Evolutionary conservation across 2,797 vertebrate species (phyloP), one percentile per base, ranked within the genome.

Genomic region (Prunella strophiata): DNA sequence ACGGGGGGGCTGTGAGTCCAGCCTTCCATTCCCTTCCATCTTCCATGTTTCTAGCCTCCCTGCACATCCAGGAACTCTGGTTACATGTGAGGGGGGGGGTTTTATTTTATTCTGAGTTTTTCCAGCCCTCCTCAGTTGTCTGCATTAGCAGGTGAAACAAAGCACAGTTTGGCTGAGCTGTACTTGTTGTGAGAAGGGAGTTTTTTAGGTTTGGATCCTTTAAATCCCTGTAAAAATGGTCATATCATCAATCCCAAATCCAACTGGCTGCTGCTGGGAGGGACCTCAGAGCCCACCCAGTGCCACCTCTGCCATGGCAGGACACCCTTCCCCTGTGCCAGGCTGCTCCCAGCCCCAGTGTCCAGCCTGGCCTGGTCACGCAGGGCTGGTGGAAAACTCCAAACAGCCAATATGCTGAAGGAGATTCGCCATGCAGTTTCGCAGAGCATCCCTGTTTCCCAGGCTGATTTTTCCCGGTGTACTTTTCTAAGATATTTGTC

Each of bases 1-100:
- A 5, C 16, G 51, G 34, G 0, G 10, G 54, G 2, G 3, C 0
- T 21, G 5, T 52, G 0, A 3, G n/a, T 2, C 52, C 34, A n/a
- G 3, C n/a, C n/a, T n/a, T 5, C 40, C 47, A 32, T 5, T 0
- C 25, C 48, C 11, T 58, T 48, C 58, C n/a, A 22, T n/a, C n/a
- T 51, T 29, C 55, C 30, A 13, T 40, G 34, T 1, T 63, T 61
- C 45, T 84, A n/a, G 13, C 29, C 22, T 57, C 52, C 67, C 16
- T 30, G n/a, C 50, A 18, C 11, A 7, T 67, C 17, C 52, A 58
- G 20, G 21, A 63, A 7, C 18, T 87, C 65, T 81, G n/a, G n/a
- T 20, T 76, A n/a, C 16, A 6, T 52, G 4, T 36, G 26, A 20
- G n/a, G n/a, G n/a, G n/a, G n/a, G 51, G 7, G 1, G 11, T 91